Evolutionary conservation across 2,113 vertebrate genomes (phyloP).

Genomic region (Jaculus jaculus): DNA sequence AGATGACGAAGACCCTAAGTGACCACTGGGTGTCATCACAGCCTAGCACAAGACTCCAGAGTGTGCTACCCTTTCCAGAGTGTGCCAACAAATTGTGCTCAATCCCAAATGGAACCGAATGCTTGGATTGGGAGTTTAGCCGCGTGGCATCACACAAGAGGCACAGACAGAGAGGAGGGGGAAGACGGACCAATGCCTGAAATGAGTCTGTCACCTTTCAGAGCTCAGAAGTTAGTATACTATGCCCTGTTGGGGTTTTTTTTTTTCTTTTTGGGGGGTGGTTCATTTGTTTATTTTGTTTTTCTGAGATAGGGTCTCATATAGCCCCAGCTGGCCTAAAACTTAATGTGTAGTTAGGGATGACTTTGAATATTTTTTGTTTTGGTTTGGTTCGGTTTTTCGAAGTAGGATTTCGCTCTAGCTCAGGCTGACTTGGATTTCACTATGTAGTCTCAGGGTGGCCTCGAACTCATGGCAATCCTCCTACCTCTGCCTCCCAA

Average conservation of each 20-base stretch:
- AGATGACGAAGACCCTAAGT: slow-evolving; percentile 1
- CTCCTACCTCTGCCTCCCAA: too few species aligned
- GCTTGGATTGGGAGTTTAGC: not conserved
- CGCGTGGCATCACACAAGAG: not conserved
- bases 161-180: not conserved
- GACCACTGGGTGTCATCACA: not conserved
- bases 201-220: not conserved
- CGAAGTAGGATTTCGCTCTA: too few species aligned
- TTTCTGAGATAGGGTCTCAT: not conserved
- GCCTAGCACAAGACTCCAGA: not conserved
- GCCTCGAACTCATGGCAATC: too few species aligned
- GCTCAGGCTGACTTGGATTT: too few species aligned
- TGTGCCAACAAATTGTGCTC: not conserved
- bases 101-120: slow-evolving; percentile 9
- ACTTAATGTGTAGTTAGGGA: not conserved
- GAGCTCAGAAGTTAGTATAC: not conserved
- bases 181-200: not conserved
- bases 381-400: too few species aligned
- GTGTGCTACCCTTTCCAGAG: not conserved
- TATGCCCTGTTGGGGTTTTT: not conserved
- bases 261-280: too few species aligned
- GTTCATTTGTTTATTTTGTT: not conserved
- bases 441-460: too few species aligned
- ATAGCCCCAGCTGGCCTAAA: not conserved
- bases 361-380: not conserved